Evolutionary conservation across 2,113 vertebrate species (phyloP), one percentile per base, ranked within the genome.

Genomic region (Vireo altiloquus): DNA sequence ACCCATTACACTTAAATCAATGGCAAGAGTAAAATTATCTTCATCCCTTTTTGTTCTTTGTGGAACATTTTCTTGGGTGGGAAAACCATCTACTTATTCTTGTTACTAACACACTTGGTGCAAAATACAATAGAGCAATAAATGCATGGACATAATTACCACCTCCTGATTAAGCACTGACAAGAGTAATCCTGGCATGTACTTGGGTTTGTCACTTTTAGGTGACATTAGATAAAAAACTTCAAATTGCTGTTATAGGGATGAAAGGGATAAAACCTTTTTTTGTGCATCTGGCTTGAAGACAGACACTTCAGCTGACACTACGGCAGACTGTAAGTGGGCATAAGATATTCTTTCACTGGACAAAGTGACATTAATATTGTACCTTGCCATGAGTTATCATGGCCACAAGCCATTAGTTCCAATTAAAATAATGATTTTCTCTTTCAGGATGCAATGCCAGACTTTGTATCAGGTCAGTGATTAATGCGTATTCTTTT

Each of bases 351-450:
- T 91, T 92, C 63, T 94, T 82, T 77, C 80, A 96, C 87, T 57
- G 94, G 94, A 82, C 59, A 93, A 95, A 86, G 59, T 80, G 94
- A 95, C 88, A 94, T 97, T 96, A 97, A 97, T 96, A 95, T 89
- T 95, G 70, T 87, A 78, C 33, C 91, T 92, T 84, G 40, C 87
- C 70, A 81, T 88, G 80, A 96, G 70, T 95, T 97, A 95, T 95
- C 91, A 72, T 93, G 82, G 87, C 94, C 78, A 96, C 91, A 95
- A 95, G 91, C 91, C 91, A 97, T 97, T 97, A 95, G 66, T 95
- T 97, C 94, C 95, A 94, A 97, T 97, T 97, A 97, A 94, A 96
- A 95, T 94, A 96, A 97, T 95, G 90, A 96, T 90, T 96, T 97
- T 80, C 87, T 91, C 71, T 95, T 97, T 96, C 86, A 96, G 91